Evolutionary conservation across 37 sponge, comb jelly and placozoan genomes (phyloP).

Genomic region (Aphrocallistes beatrix): DNA sequence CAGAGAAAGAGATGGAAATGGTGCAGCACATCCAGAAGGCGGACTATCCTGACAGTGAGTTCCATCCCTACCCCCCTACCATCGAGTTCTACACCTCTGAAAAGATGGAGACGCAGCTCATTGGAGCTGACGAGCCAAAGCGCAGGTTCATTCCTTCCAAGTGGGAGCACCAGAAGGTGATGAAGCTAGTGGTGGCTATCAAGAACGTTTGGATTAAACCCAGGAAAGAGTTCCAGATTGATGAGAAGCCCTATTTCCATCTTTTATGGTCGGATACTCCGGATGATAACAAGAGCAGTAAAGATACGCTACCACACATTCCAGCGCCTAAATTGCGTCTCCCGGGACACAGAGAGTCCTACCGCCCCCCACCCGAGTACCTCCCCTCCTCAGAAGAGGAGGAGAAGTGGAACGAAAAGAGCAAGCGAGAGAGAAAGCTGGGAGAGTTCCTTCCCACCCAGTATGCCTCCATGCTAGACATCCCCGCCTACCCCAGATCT

Average conservation of each 20-base stretch:
- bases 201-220: slow-evolving; percentile 79
- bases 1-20: slow-evolving; percentile 75
- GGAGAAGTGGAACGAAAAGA: not conserved
- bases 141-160: slow-evolving; percentile 75
- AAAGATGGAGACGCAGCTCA: slow-evolving; percentile 54
- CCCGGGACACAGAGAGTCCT: slow-evolving; percentile 92
- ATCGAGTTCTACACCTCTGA: slow-evolving; percentile 72
- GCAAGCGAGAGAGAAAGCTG: not conserved
- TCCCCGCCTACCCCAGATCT: slow-evolving; percentile 80
- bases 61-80: slow-evolving; percentile 82
- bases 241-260: slow-evolving; percentile 51
- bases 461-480: slow-evolving; percentile 57
- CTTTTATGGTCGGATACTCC: slow-evolving; percentile 62
- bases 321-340: slow-evolving; percentile 83
- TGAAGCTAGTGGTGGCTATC: slow-evolving; percentile 72
- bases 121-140: slow-evolving; percentile 60
- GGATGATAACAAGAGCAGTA: slow-evolving; percentile 25
- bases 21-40: slow-evolving; percentile 62
- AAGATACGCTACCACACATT: slow-evolving; percentile 59
- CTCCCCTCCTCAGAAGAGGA: slow-evolving; percentile 81
- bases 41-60: slow-evolving; percentile 39
- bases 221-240: slow-evolving; percentile 12
- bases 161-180: slow-evolving; percentile 73
- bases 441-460: slow-evolving; percentile 4
- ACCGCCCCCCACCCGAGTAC: slow-evolving; percentile 95